Percentiles rank a stretch among this genome's conserved stretches.
Evolutionary conservation across 1,140 invertebrate species (phyloP).

Genomic region (Philotrypesis tridentata): DNA sequence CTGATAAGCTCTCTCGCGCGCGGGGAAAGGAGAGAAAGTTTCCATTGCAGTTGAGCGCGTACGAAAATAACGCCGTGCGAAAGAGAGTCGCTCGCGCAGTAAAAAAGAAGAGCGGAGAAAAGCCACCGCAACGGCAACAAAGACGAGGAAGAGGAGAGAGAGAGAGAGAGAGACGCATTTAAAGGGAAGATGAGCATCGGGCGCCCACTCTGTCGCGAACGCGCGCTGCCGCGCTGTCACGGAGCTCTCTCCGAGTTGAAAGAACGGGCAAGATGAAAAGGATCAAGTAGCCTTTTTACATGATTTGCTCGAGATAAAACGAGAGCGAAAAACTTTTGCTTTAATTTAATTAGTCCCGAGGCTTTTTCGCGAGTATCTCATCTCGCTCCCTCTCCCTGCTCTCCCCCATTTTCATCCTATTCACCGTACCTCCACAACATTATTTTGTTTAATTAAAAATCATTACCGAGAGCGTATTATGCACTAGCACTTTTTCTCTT

Average conservation of each 20-base stretch:
- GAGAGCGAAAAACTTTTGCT: not conserved
- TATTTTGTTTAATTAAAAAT: slow-evolving; percentile 38
- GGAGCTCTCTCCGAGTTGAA: slow-evolving; percentile 7
- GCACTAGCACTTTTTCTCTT: no score
- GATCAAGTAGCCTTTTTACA: slow-evolving; percentile 30
- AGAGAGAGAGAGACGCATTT: not conserved
- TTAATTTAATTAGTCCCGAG: not conserved
- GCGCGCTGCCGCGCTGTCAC: not conserved
- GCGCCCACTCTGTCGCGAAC: slow-evolving; percentile 12
- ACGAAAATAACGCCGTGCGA: slow-evolving; percentile 29
- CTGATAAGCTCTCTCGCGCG: not conserved
- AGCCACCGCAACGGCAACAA: not conserved
- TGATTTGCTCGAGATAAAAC: slow-evolving; percentile 26
- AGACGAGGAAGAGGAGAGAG: slow-evolving; percentile 15
- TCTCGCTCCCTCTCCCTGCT: no score
- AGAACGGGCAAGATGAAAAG: slow-evolving; percentile 22
- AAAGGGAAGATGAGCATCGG: slow-evolving; percentile 17
- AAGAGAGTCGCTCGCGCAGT: no score
- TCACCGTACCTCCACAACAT: not conserved
- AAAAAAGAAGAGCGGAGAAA: not conserved
- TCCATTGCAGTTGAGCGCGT: slow-evolving; percentile 17
- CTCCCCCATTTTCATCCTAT: not conserved
- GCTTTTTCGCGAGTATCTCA: no score
- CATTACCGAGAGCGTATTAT: no score
- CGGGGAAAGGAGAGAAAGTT: slow-evolving; percentile 10